A percentile compares a stretch with the other conserved stretches of the same genome.
phyloP scores from a whole-genome alignment of 2,888 invertebrate genomes.

The Oligia strigilis region DNA sequence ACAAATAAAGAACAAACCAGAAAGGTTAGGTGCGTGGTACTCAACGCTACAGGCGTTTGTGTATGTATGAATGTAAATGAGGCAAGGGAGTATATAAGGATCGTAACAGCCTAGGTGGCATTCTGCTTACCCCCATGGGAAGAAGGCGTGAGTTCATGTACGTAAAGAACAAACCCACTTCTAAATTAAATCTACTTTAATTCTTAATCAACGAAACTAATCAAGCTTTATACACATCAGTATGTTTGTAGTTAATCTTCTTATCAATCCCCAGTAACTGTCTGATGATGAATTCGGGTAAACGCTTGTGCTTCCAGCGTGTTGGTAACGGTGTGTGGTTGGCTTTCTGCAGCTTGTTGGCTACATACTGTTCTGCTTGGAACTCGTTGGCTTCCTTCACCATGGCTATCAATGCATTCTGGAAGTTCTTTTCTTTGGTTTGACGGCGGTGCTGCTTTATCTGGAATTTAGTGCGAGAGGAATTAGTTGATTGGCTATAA shows the following conservation, averaged over 20 bases:
- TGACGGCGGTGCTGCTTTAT: constrained; percentile 92
- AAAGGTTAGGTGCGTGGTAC: background rate
- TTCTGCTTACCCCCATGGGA: background rate
- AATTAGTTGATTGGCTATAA: background rate
- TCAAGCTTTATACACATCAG: constrained; percentile 85
- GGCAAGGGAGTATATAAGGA: background rate
- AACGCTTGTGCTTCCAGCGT: constrained; percentile 90
- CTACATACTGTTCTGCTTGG: constrained; percentile 93
- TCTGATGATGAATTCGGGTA: constrained; percentile 93
- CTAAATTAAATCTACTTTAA: constrained; percentile 61
- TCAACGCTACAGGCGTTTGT: background rate
- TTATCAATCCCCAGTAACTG: constrained; percentile 92
- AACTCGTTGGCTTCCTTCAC: constrained; percentile 94
- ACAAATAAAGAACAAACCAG: constrained; percentile 4
- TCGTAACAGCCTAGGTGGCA: background rate
- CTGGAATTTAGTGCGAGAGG: constrained; percentile 78
- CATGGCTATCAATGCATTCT: constrained; percentile 92
- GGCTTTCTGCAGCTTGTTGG: constrained; percentile 91
- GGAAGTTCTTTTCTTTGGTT: constrained; percentile 94
- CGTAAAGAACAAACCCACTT: constrained; percentile 5
- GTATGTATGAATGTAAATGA: background rate
- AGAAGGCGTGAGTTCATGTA: background rate
- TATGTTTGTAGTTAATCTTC: constrained; percentile 88
- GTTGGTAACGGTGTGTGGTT: constrained; percentile 91
- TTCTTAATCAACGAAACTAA: constrained; percentile 44